Percentiles rank a stretch among this genome's conserved stretches.
Evolutionary conservation across 2,113 vertebrate genomes (phyloP).

Genomic region (Helogale parvula): DNA sequence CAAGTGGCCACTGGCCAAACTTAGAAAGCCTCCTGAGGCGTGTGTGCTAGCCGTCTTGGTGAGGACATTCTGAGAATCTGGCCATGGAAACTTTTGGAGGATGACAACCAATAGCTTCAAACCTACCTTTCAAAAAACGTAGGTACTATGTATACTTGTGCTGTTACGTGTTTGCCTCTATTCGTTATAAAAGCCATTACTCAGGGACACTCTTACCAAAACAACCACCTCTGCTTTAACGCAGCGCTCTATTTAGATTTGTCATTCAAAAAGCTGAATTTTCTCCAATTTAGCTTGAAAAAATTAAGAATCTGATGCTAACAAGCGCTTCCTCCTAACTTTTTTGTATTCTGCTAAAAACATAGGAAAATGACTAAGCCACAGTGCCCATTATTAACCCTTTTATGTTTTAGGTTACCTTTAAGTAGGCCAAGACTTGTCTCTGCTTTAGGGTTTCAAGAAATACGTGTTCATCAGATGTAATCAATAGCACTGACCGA

Average conservation of each 20-base stretch:
- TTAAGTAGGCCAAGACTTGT: background rate
- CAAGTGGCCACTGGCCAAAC: background rate
- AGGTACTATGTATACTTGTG: background rate
- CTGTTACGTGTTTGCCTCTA: background rate
- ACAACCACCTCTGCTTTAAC: background rate
- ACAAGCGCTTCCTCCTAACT: background rate
- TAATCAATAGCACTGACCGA: background rate
- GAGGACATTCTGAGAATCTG: background rate
- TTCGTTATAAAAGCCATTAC: background rate
- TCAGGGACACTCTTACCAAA: background rate
- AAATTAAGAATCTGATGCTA: background rate
- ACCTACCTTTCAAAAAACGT: background rate
- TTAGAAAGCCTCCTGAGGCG: background rate
- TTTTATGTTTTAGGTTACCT: background rate
- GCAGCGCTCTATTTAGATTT: background rate
- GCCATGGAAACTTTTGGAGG: background rate
- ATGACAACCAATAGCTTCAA: background rate
- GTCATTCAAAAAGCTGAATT: background rate
- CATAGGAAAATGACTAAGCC: background rate
- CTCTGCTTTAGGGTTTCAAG: background rate
- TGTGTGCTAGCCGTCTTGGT: background rate
- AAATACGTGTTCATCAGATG: background rate
- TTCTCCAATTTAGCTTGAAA: background rate
- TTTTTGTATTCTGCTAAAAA: conserved; percentile 8
- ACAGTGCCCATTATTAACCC: background rate